A percentile compares a stretch with the other conserved stretches of the same genome.
Evolutionary conservation across 2,797 vertebrate species (phyloP).

Genomic region (Tolypeutes matacus): DNA sequence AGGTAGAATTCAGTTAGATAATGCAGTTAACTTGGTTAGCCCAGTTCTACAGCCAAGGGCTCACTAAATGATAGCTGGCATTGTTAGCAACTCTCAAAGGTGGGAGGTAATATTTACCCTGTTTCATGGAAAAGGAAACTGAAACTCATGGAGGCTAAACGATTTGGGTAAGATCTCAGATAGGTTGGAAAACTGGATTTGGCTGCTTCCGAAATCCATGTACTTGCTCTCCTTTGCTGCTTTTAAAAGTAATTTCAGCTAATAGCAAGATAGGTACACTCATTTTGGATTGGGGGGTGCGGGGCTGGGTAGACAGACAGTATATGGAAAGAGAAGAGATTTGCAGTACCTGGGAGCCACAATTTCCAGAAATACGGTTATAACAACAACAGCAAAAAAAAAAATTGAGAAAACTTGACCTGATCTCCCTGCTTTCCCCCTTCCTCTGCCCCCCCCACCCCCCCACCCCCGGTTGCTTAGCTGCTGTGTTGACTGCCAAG

Average conservation of each 20-base stretch:
- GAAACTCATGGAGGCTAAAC: not conserved
- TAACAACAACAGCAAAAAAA: not conserved
- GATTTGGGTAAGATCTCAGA: constrained; percentile 19
- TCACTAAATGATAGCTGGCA: constrained; percentile 23
- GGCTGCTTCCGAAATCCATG: not conserved
- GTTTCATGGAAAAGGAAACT: constrained; percentile 23
- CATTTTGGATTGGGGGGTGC: constrained; percentile 36
- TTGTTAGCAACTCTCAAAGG: not conserved
- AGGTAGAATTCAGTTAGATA: constrained; percentile 24
- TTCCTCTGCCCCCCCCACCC: too few species aligned
- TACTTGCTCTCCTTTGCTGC: not conserved
- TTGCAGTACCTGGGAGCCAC: constrained; percentile 19
- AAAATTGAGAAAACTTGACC: constrained; percentile 63
- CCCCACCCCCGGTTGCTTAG: constrained; percentile 35
- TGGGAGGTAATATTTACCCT: not conserved
- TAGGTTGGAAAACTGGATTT: constrained; percentile 59
- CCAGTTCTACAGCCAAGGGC: not conserved
- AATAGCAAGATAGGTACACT: not conserved
- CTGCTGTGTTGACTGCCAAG: constrained; percentile 65
- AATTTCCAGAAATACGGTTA: constrained; percentile 25
- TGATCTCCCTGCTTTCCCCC: constrained; percentile 31
- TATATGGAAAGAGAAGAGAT: constrained; percentile 1
- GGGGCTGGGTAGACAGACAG: not conserved
- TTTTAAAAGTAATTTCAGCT: constrained; percentile 34
- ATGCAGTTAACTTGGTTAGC: not conserved